phyloP scores from a whole-genome alignment of 2,888 invertebrate species.

The Plagiodera versicolora region DNA sequence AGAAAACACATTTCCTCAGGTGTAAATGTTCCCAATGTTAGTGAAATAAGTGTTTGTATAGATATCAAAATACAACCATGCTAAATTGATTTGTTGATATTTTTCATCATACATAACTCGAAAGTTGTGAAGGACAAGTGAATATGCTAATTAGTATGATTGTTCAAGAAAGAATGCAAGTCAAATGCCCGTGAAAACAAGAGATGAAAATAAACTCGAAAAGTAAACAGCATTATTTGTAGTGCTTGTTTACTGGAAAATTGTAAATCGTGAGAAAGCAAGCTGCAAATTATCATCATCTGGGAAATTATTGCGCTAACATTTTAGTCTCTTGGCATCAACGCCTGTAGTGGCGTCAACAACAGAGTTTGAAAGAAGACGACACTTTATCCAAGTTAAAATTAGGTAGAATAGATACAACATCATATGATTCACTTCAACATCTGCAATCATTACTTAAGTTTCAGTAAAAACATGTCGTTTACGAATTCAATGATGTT shows the following conservation, averaged over 20 bases:
- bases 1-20: background rate
- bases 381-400: constrained; percentile 31
- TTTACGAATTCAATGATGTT: too few relatives aligned
- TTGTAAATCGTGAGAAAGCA: constrained; percentile 9
- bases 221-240: constrained; percentile 23
- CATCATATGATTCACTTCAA: constrained; percentile 15
- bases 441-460: background rate
- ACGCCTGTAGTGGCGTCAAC: constrained; percentile 8
- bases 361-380: constrained; percentile 20
- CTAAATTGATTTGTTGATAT: too few relatives aligned
- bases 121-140: too few relatives aligned
- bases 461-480: too few relatives aligned
- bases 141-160: too few relatives aligned
- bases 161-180: too few relatives aligned
- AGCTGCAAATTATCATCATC: constrained; percentile 16
- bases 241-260: constrained; percentile 15
- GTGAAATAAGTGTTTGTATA: too few relatives aligned
- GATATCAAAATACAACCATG: too few relatives aligned
- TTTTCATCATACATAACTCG: too few relatives aligned
- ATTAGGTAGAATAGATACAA: constrained; percentile 13
- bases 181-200: constrained; percentile 13
- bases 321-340: constrained; percentile 9
- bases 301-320: constrained; percentile 11
- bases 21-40: background rate
- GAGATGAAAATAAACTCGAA: constrained; percentile 27